Evolutionary conservation across 2,113 vertebrate species (phyloP).

Genomic region (Hyperopisus bebe): DNA sequence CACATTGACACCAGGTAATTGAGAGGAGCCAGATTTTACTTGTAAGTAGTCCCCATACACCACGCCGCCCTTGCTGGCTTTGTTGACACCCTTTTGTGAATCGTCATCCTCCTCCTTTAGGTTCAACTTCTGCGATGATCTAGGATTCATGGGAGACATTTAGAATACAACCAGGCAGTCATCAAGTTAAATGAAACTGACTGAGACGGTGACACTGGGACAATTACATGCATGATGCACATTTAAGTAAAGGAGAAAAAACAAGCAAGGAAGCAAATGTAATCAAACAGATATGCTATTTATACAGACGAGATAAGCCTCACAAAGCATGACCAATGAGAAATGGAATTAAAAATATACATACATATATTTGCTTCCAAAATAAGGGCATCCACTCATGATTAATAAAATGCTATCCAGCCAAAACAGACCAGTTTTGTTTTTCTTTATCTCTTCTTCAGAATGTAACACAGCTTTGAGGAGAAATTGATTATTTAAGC

Average conservation of each 20-base stretch:
- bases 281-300: not conserved
- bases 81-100: slow-evolving; percentile 76
- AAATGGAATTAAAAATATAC: slow-evolving; percentile 42
- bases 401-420: slow-evolving; percentile 23
- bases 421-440: slow-evolving; percentile 18
- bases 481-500: slow-evolving; percentile 42
- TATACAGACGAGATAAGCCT: not conserved
- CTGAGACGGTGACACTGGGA: not conserved
- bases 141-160: slow-evolving; percentile 39
- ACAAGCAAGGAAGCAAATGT: not conserved
- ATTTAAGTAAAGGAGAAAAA: not conserved
- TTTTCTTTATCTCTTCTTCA: slow-evolving; percentile 19
- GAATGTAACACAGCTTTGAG: slow-evolving; percentile 9
- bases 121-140: slow-evolving; percentile 64
- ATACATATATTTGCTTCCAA: slow-evolving; percentile 69
- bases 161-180: not conserved
- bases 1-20: not conserved
- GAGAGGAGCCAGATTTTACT: slow-evolving; percentile 47
- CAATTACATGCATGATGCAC: not conserved
- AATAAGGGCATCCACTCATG: slow-evolving; percentile 85
- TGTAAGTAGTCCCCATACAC: slow-evolving; percentile 85
- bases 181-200: not conserved
- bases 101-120: slow-evolving; percentile 59
- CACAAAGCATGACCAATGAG: not conserved
- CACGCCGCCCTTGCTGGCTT: slow-evolving; percentile 77